Evolutionary conservation across 2,797 vertebrate species (phyloP).

Genomic region (Rhinatrema bivittatum): DNA sequence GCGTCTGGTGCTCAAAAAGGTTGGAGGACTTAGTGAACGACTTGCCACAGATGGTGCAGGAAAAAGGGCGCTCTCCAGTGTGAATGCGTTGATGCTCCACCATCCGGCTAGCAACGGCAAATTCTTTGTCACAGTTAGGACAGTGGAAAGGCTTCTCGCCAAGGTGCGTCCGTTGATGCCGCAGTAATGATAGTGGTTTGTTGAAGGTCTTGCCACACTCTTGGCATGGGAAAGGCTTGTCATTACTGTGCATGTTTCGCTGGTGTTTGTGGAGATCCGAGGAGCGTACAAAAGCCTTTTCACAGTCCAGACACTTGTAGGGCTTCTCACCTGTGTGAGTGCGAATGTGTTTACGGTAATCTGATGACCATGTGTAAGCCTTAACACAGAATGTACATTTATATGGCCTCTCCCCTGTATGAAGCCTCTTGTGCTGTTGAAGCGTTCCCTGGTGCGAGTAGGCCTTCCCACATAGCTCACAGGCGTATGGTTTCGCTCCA

Average conservation of each 20-base stretch:
- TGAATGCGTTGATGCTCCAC: constrained; percentile 71
- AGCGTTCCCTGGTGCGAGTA: neutral
- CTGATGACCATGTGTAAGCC: constrained; percentile 71
- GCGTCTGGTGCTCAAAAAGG: constrained; percentile 25
- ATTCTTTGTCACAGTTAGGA: constrained; percentile 67
- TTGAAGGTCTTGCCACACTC: constrained; percentile 74
- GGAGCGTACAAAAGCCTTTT: constrained; percentile 69
- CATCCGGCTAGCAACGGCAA: constrained; percentile 65
- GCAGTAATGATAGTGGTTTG: constrained; percentile 67
- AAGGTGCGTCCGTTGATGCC: constrained; percentile 69
- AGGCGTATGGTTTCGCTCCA: neutral
- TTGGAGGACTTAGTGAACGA: constrained; percentile 36
- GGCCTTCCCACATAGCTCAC: neutral
- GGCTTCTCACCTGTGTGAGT: no score
- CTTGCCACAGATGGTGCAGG: constrained; percentile 40
- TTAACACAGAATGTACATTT: constrained; percentile 64
- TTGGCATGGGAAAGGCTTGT: constrained; percentile 64
- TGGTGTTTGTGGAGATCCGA: constrained; percentile 72
- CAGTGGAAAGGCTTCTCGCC: constrained; percentile 65
- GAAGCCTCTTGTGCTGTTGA: constrained; percentile 61
- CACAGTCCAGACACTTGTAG: constrained; percentile 55
- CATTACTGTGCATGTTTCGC: constrained; percentile 67
- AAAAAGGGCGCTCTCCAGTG: constrained; percentile 61
- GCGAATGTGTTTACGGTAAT: constrained; percentile 74
- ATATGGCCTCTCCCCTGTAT: no score